phyloP scores from a whole-genome alignment of 2,797 vertebrate species.

The Glyptemys insculpta region DNA sequence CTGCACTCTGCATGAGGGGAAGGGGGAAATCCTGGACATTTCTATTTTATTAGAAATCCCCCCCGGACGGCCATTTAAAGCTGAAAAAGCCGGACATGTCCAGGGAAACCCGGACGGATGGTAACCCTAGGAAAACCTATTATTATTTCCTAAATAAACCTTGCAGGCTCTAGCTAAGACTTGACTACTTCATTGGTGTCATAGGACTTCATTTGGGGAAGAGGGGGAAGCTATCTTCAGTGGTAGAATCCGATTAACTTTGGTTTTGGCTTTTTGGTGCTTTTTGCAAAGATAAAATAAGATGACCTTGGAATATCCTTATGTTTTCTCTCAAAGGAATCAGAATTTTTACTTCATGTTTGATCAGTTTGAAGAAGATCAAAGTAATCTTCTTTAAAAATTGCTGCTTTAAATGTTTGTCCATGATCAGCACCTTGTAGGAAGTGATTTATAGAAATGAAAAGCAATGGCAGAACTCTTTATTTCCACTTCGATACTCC shows the following conservation, averaged over 20 bases:
- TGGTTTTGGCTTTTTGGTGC: background rate
- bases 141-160: background rate
- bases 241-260: background rate
- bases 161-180: background rate
- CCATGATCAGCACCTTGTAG: constrained; percentile 3
- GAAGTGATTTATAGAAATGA: constrained; percentile 24
- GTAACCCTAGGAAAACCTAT: too few species aligned
- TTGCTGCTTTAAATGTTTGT: constrained; percentile 54
- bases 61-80: too few species aligned
- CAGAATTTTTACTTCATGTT: constrained; percentile 5
- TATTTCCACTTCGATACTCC: constrained; percentile 36
- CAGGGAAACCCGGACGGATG: too few species aligned
- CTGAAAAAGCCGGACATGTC: too few species aligned
- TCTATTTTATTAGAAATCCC: too few species aligned
- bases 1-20: too few species aligned
- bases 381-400: constrained; percentile 60
- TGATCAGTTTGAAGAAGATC: constrained; percentile 52
- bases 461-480: constrained; percentile 6
- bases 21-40: too few species aligned
- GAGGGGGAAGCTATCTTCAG: background rate
- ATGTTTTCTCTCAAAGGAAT: constrained; percentile 67
- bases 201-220: background rate
- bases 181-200: background rate
- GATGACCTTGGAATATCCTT: constrained; percentile 73
- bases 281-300: constrained; percentile 12